Evolutionary conservation across 2,888 invertebrate genomes (phyloP).

Genomic region (Syrphus vitripennis): DNA sequence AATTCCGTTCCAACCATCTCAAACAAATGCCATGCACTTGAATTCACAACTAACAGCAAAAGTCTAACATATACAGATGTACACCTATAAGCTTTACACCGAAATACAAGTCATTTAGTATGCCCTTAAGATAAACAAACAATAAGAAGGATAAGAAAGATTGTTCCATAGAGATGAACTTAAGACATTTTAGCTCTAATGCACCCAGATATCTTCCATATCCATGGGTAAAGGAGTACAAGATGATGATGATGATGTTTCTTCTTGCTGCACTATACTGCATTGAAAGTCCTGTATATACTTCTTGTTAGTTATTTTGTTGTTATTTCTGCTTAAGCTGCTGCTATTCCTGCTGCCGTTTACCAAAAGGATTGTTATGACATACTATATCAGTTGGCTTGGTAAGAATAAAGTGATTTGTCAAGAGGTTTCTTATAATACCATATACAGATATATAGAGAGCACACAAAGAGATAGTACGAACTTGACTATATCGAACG

Average conservation of each 20-base stretch:
- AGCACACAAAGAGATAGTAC: not conserved
- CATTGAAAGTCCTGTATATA: not conserved
- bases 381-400: constrained; percentile 63
- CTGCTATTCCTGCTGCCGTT: constrained; percentile 40
- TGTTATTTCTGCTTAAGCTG: constrained; percentile 18
- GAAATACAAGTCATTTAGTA: constrained; percentile 36
- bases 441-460: not conserved
- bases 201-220: constrained; percentile 60
- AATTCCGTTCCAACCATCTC: not conserved
- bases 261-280: not conserved
- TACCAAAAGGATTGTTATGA: constrained; percentile 68
- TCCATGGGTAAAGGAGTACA: constrained; percentile 4
- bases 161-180: constrained; percentile 60
- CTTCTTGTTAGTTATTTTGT: not conserved
- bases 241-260: constrained; percentile 8
- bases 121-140: constrained; percentile 58
- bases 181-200: constrained; percentile 64
- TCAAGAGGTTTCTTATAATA: constrained; percentile 60
- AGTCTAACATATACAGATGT: not conserved
- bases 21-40: not conserved
- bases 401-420: constrained; percentile 67
- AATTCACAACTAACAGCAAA: not conserved
- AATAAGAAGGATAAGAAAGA: constrained; percentile 54
- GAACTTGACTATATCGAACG: not conserved
- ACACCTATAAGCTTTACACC: not conserved